A percentile compares a stretch with the other conserved stretches of the same genome.
These are phyloP conservation scores for Bubo bubo DNA, from an alignment of 2,113 vertebrate genomes.

Conservation along the genomic window DNA sequence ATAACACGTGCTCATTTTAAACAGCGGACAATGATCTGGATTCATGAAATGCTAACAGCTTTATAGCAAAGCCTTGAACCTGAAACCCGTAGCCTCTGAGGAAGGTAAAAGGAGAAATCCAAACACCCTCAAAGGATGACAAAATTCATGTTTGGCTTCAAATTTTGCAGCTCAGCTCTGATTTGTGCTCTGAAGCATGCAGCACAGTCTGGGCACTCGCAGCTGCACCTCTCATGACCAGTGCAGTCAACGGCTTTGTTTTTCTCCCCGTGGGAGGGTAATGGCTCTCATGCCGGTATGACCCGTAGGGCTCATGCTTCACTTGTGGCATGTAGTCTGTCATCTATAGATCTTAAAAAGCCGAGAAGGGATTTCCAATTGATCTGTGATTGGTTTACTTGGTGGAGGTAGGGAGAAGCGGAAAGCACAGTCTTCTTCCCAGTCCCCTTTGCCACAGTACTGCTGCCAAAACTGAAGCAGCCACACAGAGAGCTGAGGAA, in stretches of 20 bases:
- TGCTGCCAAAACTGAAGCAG: conserved; percentile 74
- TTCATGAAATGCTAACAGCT: neutral
- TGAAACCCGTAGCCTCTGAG: neutral
- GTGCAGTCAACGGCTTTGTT: fast-evolving
- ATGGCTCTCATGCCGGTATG: neutral
- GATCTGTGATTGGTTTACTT: neutral
- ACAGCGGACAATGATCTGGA: neutral
- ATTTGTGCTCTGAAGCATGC: neutral
- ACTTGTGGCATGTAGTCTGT: neutral
- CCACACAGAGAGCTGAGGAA: conserved; percentile 80
- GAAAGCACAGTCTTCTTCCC: neutral
- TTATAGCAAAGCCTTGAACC: neutral
- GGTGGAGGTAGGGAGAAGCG: neutral
- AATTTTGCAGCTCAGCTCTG: neutral
- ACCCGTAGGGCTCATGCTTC: neutral
- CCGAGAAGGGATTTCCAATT: neutral
- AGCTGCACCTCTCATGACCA: neutral
- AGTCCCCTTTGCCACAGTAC: conserved; percentile 43
- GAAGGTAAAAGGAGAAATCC: neutral
- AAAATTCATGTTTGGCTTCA: neutral
- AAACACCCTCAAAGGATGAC: neutral
- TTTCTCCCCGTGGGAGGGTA: neutral
- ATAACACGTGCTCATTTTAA: neutral
- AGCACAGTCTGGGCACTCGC: neutral
- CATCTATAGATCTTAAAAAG: neutral